A percentile compares a stretch with the other conserved stretches of the same genome.
Evolutionary conservation across 1,140 invertebrate genomes (phyloP).

Genomic region (Panagrolaimus sp.): DNA sequence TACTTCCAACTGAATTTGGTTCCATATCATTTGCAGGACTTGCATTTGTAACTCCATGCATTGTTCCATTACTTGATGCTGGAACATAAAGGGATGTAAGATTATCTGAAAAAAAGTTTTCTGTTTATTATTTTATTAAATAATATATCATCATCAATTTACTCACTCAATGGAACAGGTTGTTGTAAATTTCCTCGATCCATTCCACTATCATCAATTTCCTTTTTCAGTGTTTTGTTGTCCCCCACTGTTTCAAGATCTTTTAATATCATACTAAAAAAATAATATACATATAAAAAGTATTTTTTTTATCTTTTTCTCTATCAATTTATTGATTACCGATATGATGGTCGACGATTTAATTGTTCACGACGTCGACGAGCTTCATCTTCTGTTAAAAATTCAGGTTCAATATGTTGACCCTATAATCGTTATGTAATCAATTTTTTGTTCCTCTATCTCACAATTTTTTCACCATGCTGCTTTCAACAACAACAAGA

Average conservation of each 20-base stretch:
- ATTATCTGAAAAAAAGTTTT: too few relatives aligned
- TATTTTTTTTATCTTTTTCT: neutral
- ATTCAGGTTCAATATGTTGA: conserved; percentile 4
- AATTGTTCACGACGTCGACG: conserved; percentile 41
- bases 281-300: neutral
- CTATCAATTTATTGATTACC: conserved; percentile 12
- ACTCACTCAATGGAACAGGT: too few relatives aligned
- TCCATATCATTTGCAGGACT: conserved; percentile 5
- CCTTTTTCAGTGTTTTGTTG: conserved; percentile 47
- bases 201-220: conserved; percentile 29
- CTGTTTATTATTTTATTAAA: too few relatives aligned
- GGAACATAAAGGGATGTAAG: too few relatives aligned
- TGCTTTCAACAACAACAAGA: too few relatives aligned
- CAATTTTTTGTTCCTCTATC: too few relatives aligned
- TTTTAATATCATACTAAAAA: conserved; percentile 46
- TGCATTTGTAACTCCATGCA: neutral
- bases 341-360: conserved; percentile 44
- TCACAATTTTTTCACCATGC: too few relatives aligned
- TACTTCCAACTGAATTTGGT: conserved; percentile 8
- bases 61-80: neutral
- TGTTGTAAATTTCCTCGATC: conserved; percentile 11
- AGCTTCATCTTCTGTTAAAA: conserved; percentile 44
- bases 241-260: conserved; percentile 45
- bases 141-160: too few relatives aligned
- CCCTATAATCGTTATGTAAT: too few relatives aligned